Evolutionary conservation across 2,113 vertebrate species (phyloP).

Genomic region (Neodontobutis hainanensis): DNA sequence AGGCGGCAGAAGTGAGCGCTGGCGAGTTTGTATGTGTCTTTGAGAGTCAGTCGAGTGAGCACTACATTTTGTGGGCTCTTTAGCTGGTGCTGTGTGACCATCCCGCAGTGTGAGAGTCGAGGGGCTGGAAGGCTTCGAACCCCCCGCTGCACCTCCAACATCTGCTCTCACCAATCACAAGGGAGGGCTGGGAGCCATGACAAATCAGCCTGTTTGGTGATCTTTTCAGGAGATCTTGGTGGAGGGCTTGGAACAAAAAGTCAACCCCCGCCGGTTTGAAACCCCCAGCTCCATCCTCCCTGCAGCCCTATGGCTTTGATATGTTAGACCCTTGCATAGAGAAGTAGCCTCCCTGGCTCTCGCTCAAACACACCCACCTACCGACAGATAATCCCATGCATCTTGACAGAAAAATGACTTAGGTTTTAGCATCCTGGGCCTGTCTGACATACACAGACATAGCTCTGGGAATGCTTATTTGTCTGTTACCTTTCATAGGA

Average conservation of each 20-base stretch:
- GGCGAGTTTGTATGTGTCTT: slow-evolving; percentile 46
- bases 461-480: slow-evolving; percentile 45
- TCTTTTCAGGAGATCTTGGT: slow-evolving; percentile 81
- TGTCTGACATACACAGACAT: slow-evolving; percentile 32
- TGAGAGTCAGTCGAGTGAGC: slow-evolving; percentile 54
- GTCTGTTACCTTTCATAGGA: slow-evolving; percentile 20
- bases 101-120: slow-evolving; percentile 64
- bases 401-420: slow-evolving; percentile 75
- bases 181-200: slow-evolving; percentile 67
- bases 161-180: slow-evolving; percentile 81
- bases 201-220: slow-evolving; percentile 78
- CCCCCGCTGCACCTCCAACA: slow-evolving; percentile 80
- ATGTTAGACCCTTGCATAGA: slow-evolving; percentile 81
- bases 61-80: slow-evolving; percentile 29
- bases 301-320: slow-evolving; percentile 77
- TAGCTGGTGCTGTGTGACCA: slow-evolving; percentile 55
- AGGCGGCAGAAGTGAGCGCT: slow-evolving; percentile 26
- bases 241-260: slow-evolving; percentile 79
- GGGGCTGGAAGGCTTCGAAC: slow-evolving; percentile 67
- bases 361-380: slow-evolving; percentile 47
- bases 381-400: slow-evolving; percentile 69
- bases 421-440: slow-evolving; percentile 41
- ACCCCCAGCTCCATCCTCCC: slow-evolving; percentile 58
- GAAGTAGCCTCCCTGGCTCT: slow-evolving; percentile 60
- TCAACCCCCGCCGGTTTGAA: slow-evolving; percentile 39